Conservation (phyloP, 2,113 vertebrate species). For the Sphaerodactylus townsendi region DNA sequence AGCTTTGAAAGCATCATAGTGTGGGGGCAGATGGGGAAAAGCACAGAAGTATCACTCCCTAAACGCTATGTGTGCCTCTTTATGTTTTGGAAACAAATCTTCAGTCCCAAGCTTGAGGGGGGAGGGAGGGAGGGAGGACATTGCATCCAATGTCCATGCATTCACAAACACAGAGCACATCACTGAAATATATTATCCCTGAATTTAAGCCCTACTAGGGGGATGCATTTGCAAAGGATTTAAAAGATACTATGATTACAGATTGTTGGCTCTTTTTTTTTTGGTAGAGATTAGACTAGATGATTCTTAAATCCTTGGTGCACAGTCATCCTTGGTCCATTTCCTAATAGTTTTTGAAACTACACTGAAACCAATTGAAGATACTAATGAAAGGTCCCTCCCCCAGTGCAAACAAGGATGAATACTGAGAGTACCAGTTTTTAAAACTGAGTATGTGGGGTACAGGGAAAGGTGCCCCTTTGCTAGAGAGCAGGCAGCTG, state of each 20-base stretch:
- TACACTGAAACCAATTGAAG: no score
- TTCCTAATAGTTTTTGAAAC: background rate
- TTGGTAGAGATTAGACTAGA: background rate
- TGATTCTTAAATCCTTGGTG: background rate
- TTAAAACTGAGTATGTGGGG: no score
- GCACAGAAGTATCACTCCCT: background rate
- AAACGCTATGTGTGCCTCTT: background rate
- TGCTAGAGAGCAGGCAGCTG: background rate
- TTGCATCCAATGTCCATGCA: no score
- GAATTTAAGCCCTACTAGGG: background rate
- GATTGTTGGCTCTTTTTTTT: background rate
- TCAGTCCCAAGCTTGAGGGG: background rate
- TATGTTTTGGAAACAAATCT: background rate
- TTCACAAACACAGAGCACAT: background rate
- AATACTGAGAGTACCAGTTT: background rate
- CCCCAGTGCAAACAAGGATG: background rate
- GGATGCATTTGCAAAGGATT: background rate
- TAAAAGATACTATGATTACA: background rate
- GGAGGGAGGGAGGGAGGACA: no score
- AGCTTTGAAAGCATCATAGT: no score
- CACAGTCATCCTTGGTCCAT: no score
- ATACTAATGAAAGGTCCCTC: background rate
- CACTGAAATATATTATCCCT: background rate
- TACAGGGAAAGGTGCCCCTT: background rate
- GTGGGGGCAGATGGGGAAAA: no score